Conservation (phyloP, 2,888 invertebrate genomes). For the Gnatocerus cornutus region DNA sequence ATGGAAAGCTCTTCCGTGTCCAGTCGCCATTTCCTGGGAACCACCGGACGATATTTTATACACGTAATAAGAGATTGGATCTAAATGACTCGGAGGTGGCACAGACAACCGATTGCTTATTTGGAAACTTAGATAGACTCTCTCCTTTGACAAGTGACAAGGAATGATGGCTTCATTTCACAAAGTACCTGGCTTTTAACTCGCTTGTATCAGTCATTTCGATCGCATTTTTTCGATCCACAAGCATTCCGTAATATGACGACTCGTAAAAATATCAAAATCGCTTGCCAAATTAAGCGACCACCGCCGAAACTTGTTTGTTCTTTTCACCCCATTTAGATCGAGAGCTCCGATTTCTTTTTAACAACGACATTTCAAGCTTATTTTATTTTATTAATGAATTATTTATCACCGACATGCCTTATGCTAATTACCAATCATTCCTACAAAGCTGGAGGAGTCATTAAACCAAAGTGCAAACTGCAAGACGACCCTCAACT, state of each 20-base stretch:
- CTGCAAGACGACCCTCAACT: conserved; percentile 42
- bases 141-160: conserved; percentile 57
- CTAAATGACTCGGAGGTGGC: conserved; percentile 64
- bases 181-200: conserved; percentile 48
- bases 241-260: conserved; percentile 32
- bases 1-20: conserved; percentile 62
- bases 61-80: conserved; percentile 66
- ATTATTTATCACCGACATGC: conserved; percentile 42
- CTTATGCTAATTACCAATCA: conserved; percentile 36
- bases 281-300: conserved; percentile 42
- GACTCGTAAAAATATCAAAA: conserved; percentile 44
- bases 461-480: conserved; percentile 27
- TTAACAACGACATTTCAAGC: conserved; percentile 34
- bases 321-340: conserved; percentile 50
- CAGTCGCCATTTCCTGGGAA: conserved; percentile 64
- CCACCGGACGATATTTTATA: conserved; percentile 65
- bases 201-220: conserved; percentile 45
- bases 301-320: conserved; percentile 39
- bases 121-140: conserved; percentile 56
- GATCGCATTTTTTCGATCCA: conserved; percentile 47
- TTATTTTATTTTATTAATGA: conserved; percentile 48
- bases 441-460: neutral
- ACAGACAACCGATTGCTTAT: conserved; percentile 61
- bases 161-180: conserved; percentile 59
- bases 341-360: conserved; percentile 38